Evolutionary conservation across 2,797 vertebrate genomes (phyloP).

Genomic region (Lutjanus campechanus): DNA sequence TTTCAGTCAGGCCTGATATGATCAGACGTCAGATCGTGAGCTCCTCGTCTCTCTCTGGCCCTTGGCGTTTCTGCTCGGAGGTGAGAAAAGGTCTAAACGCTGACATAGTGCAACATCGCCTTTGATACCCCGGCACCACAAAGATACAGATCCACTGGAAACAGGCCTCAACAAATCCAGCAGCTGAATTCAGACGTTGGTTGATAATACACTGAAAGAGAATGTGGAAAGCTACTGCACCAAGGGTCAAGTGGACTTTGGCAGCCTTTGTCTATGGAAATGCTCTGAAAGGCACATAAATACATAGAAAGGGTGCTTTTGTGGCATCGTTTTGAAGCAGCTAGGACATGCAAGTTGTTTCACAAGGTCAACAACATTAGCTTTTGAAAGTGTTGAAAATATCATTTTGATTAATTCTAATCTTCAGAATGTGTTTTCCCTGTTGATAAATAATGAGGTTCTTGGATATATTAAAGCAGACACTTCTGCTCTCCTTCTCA

Average conservation of each 20-base stretch:
- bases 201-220: constrained; percentile 33
- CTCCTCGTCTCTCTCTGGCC: constrained; percentile 63
- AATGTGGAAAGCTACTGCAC: not conserved
- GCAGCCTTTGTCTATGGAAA: constrained; percentile 12
- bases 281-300: constrained; percentile 16
- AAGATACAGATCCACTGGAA: constrained; percentile 59
- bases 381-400: constrained; percentile 17
- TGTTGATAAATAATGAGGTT: not conserved
- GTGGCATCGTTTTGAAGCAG: constrained; percentile 8
- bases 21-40: constrained; percentile 78
- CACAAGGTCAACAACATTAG: constrained; percentile 10
- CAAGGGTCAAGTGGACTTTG: constrained; percentile 48
- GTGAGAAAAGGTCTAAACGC: constrained; percentile 80
- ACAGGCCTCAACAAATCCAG: constrained; percentile 21
- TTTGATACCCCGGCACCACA: constrained; percentile 64
- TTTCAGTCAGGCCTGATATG: constrained; percentile 81
- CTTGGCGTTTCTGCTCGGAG: constrained; percentile 69
- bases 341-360: not conserved
- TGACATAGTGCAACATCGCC: constrained; percentile 68
- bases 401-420: not conserved
- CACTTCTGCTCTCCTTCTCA: not conserved
- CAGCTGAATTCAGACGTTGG: constrained; percentile 24
- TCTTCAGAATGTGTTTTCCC: not conserved
- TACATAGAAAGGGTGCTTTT: constrained; percentile 7
- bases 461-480: not conserved